Conservation (phyloP, 37 sponge, comb jelly and placozoan species). For the Amphimedon queenslandica region DNA sequence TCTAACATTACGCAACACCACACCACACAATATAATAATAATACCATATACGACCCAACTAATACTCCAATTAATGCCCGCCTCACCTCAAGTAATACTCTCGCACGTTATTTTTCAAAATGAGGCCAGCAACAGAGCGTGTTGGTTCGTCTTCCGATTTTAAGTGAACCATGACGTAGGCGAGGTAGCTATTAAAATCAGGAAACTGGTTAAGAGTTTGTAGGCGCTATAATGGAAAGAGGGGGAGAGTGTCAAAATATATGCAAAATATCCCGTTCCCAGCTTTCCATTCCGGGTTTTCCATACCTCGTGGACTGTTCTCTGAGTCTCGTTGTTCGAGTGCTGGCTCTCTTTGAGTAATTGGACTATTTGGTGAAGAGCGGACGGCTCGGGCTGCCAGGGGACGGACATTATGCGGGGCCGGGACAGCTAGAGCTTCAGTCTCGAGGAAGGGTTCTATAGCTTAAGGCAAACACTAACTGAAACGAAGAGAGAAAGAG, state of each 20-base stretch:
- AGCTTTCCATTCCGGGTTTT: neutral
- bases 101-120: constrained; percentile 86
- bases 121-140: constrained; percentile 92
- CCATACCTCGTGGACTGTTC: constrained; percentile 88
- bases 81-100: constrained; percentile 19
- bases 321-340: constrained; percentile 75
- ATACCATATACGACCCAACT: too few relatives aligned
- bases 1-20: too few relatives aligned
- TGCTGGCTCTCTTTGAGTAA: constrained; percentile 94
- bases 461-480: too few relatives aligned
- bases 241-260: neutral
- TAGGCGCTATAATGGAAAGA: constrained; percentile 44
- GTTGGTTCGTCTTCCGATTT: constrained; percentile 82
- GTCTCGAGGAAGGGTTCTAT: too few relatives aligned
- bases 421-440: neutral
- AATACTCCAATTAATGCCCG: too few relatives aligned
- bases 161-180: constrained; percentile 80
- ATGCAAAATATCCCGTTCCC: neutral
- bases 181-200: constrained; percentile 97
- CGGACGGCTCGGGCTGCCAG: constrained; percentile 85
- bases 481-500: too few relatives aligned
- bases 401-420: constrained; percentile 9
- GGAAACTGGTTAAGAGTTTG: constrained; percentile 92
- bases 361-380: constrained; percentile 78
- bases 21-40: too few relatives aligned